Evolutionary conservation across 2,888 invertebrate species (phyloP), one percentile per base, ranked within the genome.

Genomic region (Agrotis ipsilon): DNA sequence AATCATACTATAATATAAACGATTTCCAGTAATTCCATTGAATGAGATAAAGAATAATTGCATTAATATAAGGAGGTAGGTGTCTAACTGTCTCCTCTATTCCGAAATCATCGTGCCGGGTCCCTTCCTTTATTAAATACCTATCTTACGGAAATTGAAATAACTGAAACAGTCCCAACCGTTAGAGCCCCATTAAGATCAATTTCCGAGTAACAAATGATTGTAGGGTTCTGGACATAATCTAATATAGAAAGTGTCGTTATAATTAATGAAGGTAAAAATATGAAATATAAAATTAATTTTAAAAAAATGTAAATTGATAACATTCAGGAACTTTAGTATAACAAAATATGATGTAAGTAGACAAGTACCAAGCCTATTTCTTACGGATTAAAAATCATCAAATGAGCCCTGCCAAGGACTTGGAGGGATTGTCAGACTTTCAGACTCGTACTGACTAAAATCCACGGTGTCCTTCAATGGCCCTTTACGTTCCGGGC

Each of bases 121-220:
- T 80, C 88, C 87, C 78, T 86, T 86, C 88, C 88, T 87, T 87
- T 90, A 89, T 89, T 88, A 87, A 90, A 90, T 87, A 86, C 81
- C 82, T 86, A 83, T 88, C 85, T 86, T 83, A 87, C 85, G 89
- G 89, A 92, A 91, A 91, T 90, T 91, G 88, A 87, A 90, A 91
- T 90, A 79, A 89, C 86, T 86, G 85, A 87, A 88, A 87, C 88
- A 83, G 84, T 82, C 81, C 82, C 82, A 62, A 72, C 62, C 61
- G 59, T 60, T 63, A 83, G 82, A 77, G 45, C 13, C 82, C 84
- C 85, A 83, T 87, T 88, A 89, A 87, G 84, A 82, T 83, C 81
- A 86, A 89, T 89, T 87, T 88, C 85, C 87, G 84, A 81, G 68
- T 71, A 57, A 70, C 75, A 81, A 79, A 80, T 74, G 57, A 63